phyloP scores from a whole-genome alignment of 2,888 invertebrate species.

The Ametastegia equiseti region DNA sequence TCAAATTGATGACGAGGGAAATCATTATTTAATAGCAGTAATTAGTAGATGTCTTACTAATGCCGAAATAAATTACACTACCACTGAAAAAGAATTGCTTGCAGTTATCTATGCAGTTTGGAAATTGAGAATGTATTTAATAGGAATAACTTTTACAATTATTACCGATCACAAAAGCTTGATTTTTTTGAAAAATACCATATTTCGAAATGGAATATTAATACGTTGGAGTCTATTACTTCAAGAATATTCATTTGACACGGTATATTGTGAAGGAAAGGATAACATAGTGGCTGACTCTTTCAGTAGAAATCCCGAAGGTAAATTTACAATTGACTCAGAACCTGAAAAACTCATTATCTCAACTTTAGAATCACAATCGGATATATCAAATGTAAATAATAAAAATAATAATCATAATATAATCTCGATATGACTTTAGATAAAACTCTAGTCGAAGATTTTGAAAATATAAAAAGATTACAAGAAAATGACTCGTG shows the following conservation, averaged over 20 bases:
- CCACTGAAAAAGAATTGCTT: slow-evolving; percentile 58
- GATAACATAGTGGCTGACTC: slow-evolving; percentile 58
- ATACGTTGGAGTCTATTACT: slow-evolving; percentile 58
- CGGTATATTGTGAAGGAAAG: slow-evolving; percentile 56
- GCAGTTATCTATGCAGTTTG: slow-evolving; percentile 56
- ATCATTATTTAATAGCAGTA: slow-evolving; percentile 53
- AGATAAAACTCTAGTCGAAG: too few species aligned
- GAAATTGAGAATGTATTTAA: slow-evolving; percentile 59
- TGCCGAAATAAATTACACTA: slow-evolving; percentile 55
- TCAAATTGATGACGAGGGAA: slow-evolving; percentile 35
- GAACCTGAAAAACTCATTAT: neutral
- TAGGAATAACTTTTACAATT: slow-evolving; percentile 55
- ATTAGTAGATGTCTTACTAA: slow-evolving; percentile 54
- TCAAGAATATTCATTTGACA: slow-evolving; percentile 57
- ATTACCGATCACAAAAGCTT: slow-evolving; percentile 60
- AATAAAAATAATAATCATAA: neutral
- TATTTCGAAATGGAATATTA: slow-evolving; percentile 55
- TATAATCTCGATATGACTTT: too few species aligned
- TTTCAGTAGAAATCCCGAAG: slow-evolving; percentile 55
- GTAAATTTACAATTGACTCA: slow-evolving; percentile 2
- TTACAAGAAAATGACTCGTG: too few species aligned
- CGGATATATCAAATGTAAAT: too few species aligned
- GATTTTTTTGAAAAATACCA: slow-evolving; percentile 58
- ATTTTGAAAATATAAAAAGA: too few species aligned
- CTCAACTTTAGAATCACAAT: too few species aligned